Conservation (phyloP, 2,113 vertebrate species). For the Xenopus laevis region DNA sequence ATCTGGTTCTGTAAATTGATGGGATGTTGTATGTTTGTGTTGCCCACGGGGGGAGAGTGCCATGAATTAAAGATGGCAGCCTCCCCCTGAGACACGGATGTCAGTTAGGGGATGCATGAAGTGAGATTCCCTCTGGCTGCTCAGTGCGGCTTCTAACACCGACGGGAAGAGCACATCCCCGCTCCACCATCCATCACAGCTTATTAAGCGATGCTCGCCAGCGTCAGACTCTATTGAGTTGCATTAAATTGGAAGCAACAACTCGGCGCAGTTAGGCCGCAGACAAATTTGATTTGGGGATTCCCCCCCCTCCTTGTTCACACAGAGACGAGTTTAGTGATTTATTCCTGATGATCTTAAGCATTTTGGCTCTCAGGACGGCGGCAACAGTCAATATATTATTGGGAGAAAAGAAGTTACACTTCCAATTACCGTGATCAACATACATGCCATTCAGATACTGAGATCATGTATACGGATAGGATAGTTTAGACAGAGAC, state of each 20-base stretch:
- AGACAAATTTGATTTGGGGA: constrained; percentile 74
- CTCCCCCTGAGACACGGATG: constrained; percentile 76
- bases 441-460: no score
- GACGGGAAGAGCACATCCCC: constrained; percentile 32
- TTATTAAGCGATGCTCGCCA: constrained; percentile 81
- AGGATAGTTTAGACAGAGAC: no score
- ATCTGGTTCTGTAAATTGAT: constrained; percentile 82
- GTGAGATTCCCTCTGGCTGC: constrained; percentile 75
- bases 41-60: constrained; percentile 66
- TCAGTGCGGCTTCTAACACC: constrained; percentile 65
- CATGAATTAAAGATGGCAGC: constrained; percentile 84
- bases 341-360: constrained; percentile 54
- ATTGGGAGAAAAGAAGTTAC: constrained; percentile 7
- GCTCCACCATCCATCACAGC: constrained; percentile 73
- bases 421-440: constrained; percentile 20
- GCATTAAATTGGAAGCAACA: constrained; percentile 72
- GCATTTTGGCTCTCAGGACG: constrained; percentile 15
- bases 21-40: constrained; percentile 84
- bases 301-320: constrained; percentile 49
- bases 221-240: constrained; percentile 79
- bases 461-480: no score
- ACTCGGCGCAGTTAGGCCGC: constrained; percentile 66
- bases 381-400: constrained; percentile 29
- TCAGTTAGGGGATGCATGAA: constrained; percentile 74
- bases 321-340: constrained; percentile 64